Base-by-base conservation (phyloP, 2,113 vertebrate genomes). In the Dromiciops gliroides region DNA sequence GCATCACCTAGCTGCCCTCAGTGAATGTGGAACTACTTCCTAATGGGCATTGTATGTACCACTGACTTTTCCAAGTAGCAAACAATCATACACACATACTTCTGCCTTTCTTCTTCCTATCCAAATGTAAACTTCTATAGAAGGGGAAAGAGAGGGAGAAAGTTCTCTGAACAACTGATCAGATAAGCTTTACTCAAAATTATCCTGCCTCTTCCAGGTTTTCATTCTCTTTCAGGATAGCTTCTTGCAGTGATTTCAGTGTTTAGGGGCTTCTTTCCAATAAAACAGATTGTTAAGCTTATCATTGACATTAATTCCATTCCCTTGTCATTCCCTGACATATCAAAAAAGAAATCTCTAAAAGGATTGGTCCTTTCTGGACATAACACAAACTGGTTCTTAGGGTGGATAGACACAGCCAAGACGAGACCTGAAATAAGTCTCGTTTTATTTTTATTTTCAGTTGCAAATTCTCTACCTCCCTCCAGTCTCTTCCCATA, bases 391-490 rank as follows among this genome's bases (percentile, higher is more conserved):
- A 48, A 83, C 16, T 60, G 23, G n/a, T n/a, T 91, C 94, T 50
- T 12, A 48, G 83, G 19, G 47, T 90, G 16, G 49, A 49, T 8
- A 89, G 49, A 49, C 37, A 28, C 16, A 90, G 83, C 28, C 48
- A 4, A 23, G 67, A 89, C 94, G 83, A 91, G 93, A 97, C n/a
- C 3, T 44, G 67, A 83, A 44, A 44, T 8, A 67, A 67, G n/a
- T 44, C n/a, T 44, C 4, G 22, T 75, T 75, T 75, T 75, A 44
- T 83, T 83, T 83, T 83, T n/a, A 44, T 44, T 83, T 83, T 22
- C 26, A 83, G n/a, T 83, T 44, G 6, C 19, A 44, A 83, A 83
- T 83, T 83, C 37, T 44, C n/a, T 83, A 1, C n/a, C 37, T 83
- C 67, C 37, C 28, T 53, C 7, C 8, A 67, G 16, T 83, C n/a